Conservation (phyloP, 2,888 invertebrate species). For the Galerucella calmariensis region DNA sequence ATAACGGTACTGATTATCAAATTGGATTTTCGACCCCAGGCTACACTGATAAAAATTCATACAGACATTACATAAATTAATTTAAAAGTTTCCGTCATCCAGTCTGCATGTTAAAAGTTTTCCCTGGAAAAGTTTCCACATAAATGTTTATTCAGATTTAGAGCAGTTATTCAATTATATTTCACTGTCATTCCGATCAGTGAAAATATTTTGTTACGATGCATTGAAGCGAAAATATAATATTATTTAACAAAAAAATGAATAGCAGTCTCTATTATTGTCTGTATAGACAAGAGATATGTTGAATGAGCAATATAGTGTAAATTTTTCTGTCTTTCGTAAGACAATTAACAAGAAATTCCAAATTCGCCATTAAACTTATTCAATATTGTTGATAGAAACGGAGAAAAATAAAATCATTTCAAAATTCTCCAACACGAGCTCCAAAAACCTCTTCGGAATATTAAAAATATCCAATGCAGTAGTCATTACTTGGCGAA, state of each 20-base stretch:
- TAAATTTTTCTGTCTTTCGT: no score
- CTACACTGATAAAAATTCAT: constrained; percentile 30
- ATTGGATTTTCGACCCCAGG: constrained; percentile 35
- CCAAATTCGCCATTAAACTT: no score
- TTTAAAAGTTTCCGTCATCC: constrained; percentile 1
- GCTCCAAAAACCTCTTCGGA: not conserved
- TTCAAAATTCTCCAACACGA: no score
- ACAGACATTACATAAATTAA: not conserved
- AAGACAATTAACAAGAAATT: no score
- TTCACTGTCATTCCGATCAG: not conserved
- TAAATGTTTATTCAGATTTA: not conserved
- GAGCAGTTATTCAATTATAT: not conserved
- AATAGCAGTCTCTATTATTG: not conserved
- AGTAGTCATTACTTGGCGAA: constrained; percentile 9
- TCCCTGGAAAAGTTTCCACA: not conserved
- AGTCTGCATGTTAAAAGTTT: not conserved
- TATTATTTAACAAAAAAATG: not conserved
- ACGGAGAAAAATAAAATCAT: no score
- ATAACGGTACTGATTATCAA: constrained; percentile 38
- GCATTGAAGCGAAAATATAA: not conserved
- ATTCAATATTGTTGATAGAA: no score
- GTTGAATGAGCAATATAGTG: no score
- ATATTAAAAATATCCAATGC: constrained; percentile 6
- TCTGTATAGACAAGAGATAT: no score
- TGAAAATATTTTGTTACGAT: not conserved